These are phyloP conservation scores for Deladenus siricidicola DNA, from an alignment of 2,888 invertebrate species.

Conservation along the genomic window DNA sequence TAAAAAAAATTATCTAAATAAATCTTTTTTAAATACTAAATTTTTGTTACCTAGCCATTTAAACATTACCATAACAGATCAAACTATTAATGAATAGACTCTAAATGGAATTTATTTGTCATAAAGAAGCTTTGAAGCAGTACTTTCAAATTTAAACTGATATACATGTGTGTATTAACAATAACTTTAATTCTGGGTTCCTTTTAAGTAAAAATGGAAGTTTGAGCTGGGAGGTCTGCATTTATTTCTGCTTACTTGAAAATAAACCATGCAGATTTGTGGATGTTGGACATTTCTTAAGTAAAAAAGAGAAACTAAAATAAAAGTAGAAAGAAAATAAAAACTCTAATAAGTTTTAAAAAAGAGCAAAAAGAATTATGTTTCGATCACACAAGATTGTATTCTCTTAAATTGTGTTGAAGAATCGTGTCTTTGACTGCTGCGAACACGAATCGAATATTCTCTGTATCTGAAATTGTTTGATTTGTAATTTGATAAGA, in stretches of 20 bases:
- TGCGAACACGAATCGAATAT: slow-evolving; percentile 99
- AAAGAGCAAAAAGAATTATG: neutral
- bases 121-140: too few relatives aligned
- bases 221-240: neutral
- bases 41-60: too few relatives aligned
- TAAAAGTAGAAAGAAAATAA: neutral
- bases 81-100: neutral
- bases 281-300: too few relatives aligned
- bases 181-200: neutral
- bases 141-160: neutral
- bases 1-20: neutral
- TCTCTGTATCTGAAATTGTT: slow-evolving; percentile 89
- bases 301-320: neutral
- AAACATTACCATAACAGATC: neutral
- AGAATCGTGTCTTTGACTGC: slow-evolving; percentile 99
- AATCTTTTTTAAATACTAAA: neutral
- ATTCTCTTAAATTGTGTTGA: slow-evolving; percentile 99
- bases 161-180: neutral
- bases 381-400: slow-evolving; percentile 79
- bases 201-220: too few relatives aligned
- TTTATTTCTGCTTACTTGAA: neutral
- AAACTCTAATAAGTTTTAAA: neutral
- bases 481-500: too few relatives aligned
- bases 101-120: too few relatives aligned
- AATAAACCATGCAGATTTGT: neutral